Base-by-base conservation (phyloP, 2,113 vertebrate genomes). In the Saguinus midas region DNA sequence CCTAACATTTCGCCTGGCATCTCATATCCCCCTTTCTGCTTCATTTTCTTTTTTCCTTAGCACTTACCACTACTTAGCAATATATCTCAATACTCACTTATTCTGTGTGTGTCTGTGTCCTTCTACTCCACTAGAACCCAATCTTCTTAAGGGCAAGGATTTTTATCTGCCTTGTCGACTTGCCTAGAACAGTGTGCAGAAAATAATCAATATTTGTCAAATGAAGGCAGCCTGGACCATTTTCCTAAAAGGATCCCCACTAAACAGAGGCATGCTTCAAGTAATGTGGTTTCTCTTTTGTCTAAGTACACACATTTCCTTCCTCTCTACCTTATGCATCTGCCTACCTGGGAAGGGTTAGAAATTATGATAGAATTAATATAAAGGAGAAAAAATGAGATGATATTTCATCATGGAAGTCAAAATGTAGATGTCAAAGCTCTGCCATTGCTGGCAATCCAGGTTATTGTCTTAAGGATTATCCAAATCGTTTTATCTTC, bases 341-440 rank as follows among this genome's bases (percentile, higher is more conserved):
- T 80, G 37, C 85, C 45, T 92, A 29, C 37, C 48, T 70, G 23
- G 32, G n/a, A 96, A 75, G 95, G 37, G 90, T 78, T 43, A 94
- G 32, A 92, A 66, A 82, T 27, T 48, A 4, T 68, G 79, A 17
- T 7, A 57, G 61, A 87, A 43, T 83, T 23, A 66, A 58, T 37
- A 14, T 8, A 79, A 82, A 58, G 80, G 23, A 37, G 90, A 50
- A 68, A 37, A 45, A 78, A 16, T 12, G 16, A 93, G 16, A 25
- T 25, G 37, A 13, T 50, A 79, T 43, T 93, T 40, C 57, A 27
- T 40, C 32, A 91, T 55, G 43, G 94, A 95, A 96, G 83, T 96
- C 61, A 87, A 87, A 84, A 68, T 43, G 78, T 61, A 40, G 48
- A 40, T 64, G 50, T 12, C n/a, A 50, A 37, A 5, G 20, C 40